Conservation (phyloP, 2,113 vertebrate genomes). For the Marmota monax region DNA sequence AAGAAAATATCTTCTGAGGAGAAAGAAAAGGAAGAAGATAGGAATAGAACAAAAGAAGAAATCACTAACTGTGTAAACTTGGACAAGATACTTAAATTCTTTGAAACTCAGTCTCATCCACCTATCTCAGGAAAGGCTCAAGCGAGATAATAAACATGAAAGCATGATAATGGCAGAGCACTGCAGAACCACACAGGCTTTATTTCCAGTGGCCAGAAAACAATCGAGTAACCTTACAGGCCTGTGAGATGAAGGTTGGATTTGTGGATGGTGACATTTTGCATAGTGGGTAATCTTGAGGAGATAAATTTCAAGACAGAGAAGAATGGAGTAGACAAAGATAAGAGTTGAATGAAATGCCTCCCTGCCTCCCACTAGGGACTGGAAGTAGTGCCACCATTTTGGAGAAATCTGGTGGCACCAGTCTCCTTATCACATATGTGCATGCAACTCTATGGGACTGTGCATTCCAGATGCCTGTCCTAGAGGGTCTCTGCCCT, state of each 20-base stretch:
- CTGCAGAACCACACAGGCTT: not conserved
- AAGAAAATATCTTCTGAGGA: not conserved
- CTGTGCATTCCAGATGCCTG: not conserved
- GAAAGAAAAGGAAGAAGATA: not conserved
- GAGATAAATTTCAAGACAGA: not conserved
- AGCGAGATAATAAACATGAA: not conserved
- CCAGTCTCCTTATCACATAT: fast-evolving
- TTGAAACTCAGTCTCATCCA: not conserved
- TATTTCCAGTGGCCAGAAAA: not conserved
- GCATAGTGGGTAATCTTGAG: not conserved
- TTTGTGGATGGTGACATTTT: not conserved
- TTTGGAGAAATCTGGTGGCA: not conserved
- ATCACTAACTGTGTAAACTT: not conserved
- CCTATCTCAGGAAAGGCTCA: not conserved
- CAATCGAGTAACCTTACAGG: not conserved
- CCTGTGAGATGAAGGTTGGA: not conserved
- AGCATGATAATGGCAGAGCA: not conserved
- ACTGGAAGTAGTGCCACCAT: fast-evolving
- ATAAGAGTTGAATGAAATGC: not conserved
- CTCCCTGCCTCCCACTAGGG: not conserved
- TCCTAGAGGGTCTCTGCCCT: not conserved
- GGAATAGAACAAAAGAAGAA: not conserved
- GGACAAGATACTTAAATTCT: not conserved
- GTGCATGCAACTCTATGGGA: not conserved
- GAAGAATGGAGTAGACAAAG: not conserved